Evolutionary conservation across 2,888 invertebrate genomes (phyloP).

Genomic region (Zelleria hepariella): DNA sequence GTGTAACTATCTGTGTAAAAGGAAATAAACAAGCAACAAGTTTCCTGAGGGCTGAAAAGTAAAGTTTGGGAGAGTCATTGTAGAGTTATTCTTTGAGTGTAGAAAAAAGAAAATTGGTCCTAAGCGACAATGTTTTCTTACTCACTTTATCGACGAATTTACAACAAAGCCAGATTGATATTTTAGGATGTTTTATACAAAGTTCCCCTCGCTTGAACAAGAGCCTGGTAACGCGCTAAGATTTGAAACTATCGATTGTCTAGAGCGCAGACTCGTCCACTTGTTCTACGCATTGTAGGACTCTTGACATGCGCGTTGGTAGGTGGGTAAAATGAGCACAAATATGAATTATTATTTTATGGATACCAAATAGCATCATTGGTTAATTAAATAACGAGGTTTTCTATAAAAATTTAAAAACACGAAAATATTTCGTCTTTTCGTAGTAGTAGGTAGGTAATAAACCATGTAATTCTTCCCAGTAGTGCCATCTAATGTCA

Average conservation of each 20-base stretch:
- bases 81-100: neutral
- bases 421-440: no score
- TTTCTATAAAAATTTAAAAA: no score
- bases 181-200: neutral
- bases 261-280: conserved; percentile 2
- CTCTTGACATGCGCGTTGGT: conserved; percentile 11
- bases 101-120: neutral
- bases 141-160: neutral
- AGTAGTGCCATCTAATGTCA: neutral
- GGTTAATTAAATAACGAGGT: no score
- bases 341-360: no score
- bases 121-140: neutral
- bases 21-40: neutral
- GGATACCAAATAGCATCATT: no score
- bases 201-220: conserved; percentile 10
- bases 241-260: conserved; percentile 35
- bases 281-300: conserved; percentile 21
- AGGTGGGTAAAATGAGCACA: no score
- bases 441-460: no score
- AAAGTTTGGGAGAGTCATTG: neutral
- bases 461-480: neutral
- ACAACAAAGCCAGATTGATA: neutral
- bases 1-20: neutral
- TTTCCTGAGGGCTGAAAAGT: neutral
- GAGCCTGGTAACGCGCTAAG: conserved; percentile 19